Base-by-base conservation (phyloP, 2,113 vertebrate genomes). In the Notarius lentiginosus region DNA sequence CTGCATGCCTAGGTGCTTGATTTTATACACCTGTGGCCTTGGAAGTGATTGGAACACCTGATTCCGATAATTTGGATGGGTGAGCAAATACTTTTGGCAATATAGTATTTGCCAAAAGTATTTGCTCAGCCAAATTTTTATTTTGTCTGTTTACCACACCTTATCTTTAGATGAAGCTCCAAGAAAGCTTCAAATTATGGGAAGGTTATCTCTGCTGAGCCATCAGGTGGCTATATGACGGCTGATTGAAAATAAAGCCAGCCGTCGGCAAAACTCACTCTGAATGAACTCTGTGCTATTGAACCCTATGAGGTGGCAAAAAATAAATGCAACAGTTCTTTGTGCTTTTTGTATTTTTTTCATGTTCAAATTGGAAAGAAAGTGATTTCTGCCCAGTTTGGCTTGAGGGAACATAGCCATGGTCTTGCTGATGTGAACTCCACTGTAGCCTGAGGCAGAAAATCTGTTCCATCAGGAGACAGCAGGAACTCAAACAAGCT, bases 201-300 rank as follows among this genome's bases (percentile, higher is more conserved):
- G 82, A 68, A 86, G 85, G 65, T 87, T 85, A 87, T 75, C 56
- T 77, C 58, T 81, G 34, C 85, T 87, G 72, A 83, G 82, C 86
- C 87, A 83, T 72, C 87, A 84, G 82, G 82, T 88, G 87, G 79
- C 89, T 87, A 84, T 22, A 27, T 22, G 88, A 88, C 82, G 70
- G 27, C 53, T 87, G 88, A 89, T 79, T 41, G 56, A 82, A 85
- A 81, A 89, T 88, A 81, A 88, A 88, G 87, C 60, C 51, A 53
- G 70, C 84, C 53, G 18, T 22, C 14, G 56, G 82, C 82, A 76
- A 86, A 89, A 58, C 85, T 56, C 72, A 86, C 85, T 89, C 51
- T 63, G 84, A 82, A 88, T 83, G 86, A 89, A 87, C 80, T 68
- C 87, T 90, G 87, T 87, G 89, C 56, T 89, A 87, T 90, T 91